Conservation (phyloP, 2,797 vertebrate species). For the Eulemur coronatus region DNA sequence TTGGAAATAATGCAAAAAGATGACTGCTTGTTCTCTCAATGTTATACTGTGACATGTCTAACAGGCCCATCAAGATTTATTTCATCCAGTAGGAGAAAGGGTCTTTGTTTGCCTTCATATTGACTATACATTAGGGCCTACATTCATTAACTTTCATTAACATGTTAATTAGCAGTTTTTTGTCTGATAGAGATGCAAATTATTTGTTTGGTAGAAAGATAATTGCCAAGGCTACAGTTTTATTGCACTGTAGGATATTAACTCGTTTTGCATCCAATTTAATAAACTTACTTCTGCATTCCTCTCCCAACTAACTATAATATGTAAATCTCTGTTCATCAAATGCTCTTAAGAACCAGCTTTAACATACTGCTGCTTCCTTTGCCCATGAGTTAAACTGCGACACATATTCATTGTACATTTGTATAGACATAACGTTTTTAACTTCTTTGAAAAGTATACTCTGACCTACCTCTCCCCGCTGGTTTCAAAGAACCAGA, state of each 20-base stretch:
- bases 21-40: neutral
- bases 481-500: neutral
- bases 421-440: neutral
- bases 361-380: neutral
- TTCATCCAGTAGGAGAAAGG: neutral
- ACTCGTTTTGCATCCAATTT: conserved; percentile 37
- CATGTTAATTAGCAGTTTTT: neutral
- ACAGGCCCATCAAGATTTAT: neutral
- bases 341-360: neutral
- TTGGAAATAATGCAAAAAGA: neutral
- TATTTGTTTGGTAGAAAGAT: conserved; percentile 32
- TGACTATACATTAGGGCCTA: neutral
- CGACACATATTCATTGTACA: neutral
- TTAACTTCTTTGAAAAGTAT: conserved; percentile 17
- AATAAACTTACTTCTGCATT: conserved; percentile 29
- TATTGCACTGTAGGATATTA: neutral
- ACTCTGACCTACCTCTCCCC: neutral
- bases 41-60: neutral
- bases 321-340: neutral
- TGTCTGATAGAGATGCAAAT: conserved; percentile 39
- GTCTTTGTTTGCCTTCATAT: neutral
- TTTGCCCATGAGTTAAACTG: neutral
- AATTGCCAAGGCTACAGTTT: neutral
- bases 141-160: neutral
- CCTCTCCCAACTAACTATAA: neutral